Evolutionary conservation across 2,797 vertebrate genomes (phyloP).

Genomic region (Falco peregrinus): DNA sequence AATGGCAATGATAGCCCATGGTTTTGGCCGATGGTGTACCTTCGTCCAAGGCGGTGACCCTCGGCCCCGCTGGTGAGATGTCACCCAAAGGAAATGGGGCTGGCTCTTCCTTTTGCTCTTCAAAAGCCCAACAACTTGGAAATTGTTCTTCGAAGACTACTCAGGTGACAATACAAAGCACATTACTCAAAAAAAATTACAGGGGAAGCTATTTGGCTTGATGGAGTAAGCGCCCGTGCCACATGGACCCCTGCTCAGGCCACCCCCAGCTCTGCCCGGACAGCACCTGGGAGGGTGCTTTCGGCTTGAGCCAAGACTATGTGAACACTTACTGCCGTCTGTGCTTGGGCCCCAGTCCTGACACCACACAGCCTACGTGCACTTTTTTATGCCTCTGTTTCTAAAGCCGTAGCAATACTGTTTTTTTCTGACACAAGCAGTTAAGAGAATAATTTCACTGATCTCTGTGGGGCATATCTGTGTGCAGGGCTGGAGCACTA

Average conservation of each 20-base stretch:
- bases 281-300: neutral
- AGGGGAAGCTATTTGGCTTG: neutral
- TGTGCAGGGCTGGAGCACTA: neutral
- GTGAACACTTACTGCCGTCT: fast-evolving
- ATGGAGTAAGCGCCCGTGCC: neutral
- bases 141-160: neutral
- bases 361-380: neutral
- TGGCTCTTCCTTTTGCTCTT: neutral
- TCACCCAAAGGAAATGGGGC: neutral
- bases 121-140: neutral
- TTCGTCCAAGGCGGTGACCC: neutral
- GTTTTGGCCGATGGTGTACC: neutral
- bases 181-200: too few species aligned
- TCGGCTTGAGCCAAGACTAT: neutral
- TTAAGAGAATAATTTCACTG: neutral
- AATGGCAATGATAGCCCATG: neutral
- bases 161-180: neutral
- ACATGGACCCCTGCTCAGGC: neutral
- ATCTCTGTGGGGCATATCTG: neutral
- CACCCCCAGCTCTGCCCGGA: fast-evolving
- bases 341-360: fast-evolving
- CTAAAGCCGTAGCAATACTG: neutral
- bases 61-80: neutral
- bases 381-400: neutral
- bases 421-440: neutral